These are phyloP conservation scores for Haliaeetus leucogaster DNA, from an alignment of 2,113 vertebrate genomes.

Conservation along the genomic window DNA sequence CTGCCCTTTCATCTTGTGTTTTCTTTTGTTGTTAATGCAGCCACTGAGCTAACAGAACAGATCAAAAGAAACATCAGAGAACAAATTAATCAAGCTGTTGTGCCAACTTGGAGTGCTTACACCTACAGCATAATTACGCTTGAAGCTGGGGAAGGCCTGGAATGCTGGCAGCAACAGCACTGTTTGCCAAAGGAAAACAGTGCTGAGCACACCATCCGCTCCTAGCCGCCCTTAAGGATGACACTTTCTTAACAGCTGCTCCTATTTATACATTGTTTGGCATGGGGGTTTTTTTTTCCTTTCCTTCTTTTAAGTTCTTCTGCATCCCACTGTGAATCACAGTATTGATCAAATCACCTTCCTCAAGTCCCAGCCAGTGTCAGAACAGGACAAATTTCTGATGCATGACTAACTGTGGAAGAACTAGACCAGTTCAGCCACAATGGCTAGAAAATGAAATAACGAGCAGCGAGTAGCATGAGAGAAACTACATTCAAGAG, in stretches of 20 bases:
- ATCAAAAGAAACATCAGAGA: constrained; percentile 56
- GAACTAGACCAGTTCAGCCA: not conserved
- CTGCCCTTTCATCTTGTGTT: constrained; percentile 33
- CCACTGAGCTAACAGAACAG: not conserved
- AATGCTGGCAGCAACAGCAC: not conserved
- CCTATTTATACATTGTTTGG: not conserved
- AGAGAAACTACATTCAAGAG: not conserved
- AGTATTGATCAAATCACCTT: not conserved
- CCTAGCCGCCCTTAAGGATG: not conserved
- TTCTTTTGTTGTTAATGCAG: constrained; percentile 40
- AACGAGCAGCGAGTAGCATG: not conserved
- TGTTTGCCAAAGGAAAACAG: not conserved
- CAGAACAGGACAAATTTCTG: not conserved
- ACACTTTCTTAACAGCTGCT: not conserved
- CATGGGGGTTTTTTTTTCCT: too few relatives aligned
- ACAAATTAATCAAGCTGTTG: constrained; percentile 55
- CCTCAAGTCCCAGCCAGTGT: not conserved
- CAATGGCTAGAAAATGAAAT: not conserved
- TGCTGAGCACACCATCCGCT: not conserved
- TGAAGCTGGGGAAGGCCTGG: not conserved
- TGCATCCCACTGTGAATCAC: not conserved
- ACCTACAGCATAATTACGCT: not conserved
- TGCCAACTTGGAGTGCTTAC: not conserved
- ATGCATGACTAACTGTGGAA: not conserved
- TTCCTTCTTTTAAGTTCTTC: not conserved